Conservation (phyloP, 1,140 invertebrate species). For the Chlorops oryzae region DNA sequence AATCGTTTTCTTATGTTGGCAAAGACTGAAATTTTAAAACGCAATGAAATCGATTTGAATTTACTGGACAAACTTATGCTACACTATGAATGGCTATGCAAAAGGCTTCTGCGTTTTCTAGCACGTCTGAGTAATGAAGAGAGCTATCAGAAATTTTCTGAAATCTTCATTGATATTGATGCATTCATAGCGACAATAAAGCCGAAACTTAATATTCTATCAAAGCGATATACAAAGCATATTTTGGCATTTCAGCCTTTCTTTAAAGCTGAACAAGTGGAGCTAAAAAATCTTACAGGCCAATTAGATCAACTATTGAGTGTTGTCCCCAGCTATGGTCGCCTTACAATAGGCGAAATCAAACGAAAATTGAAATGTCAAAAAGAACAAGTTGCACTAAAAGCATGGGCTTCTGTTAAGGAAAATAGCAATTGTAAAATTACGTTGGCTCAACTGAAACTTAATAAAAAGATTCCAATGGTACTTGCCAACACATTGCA, state of each 20-base stretch:
- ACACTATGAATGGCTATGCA: conserved; percentile 43
- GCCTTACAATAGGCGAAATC: not conserved
- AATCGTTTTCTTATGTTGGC: conserved; percentile 31
- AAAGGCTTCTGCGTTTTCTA: conserved; percentile 24
- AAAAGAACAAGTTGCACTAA: conserved; percentile 1
- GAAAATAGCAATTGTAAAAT: not conserved
- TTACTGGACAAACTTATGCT: conserved; percentile 41
- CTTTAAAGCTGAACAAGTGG: conserved; percentile 34
- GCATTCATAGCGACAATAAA: conserved; percentile 25
- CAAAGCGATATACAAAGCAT: conserved; percentile 38
- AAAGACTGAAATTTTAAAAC: conserved; percentile 25
- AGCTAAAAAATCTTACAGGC: conserved; percentile 6
- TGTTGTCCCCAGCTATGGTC: conserved; percentile 14
- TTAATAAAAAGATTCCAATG: too few relatives aligned
- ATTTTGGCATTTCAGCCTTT: conserved; percentile 37
- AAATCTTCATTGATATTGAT: too few relatives aligned
- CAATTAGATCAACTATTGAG: conserved; percentile 6
- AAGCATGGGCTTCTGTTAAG: not conserved
- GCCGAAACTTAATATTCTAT: too few relatives aligned
- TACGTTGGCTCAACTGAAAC: too few relatives aligned
- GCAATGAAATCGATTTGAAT: conserved; percentile 27
- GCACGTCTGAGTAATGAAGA: too few relatives aligned
- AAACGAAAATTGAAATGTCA: conserved; percentile 8
- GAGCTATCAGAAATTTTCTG: too few relatives aligned
- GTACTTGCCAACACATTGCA: too few relatives aligned